Base-by-base conservation (phyloP, 2,797 vertebrate genomes). In the Forpus xanthops region DNA sequence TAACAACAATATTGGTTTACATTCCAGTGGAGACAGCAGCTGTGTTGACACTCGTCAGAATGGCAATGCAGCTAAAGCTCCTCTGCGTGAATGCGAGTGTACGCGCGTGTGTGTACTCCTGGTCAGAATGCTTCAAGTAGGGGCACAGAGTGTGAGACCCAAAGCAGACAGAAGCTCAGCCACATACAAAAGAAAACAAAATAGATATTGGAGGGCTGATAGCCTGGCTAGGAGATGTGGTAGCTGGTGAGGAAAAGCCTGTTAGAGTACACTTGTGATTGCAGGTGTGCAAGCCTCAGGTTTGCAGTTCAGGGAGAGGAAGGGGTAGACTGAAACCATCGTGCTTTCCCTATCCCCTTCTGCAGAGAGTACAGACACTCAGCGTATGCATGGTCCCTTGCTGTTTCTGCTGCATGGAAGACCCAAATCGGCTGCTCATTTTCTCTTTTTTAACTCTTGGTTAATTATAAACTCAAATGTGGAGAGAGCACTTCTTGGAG, bases 11-110 rank as follows among this genome's bases (percentile, higher is more conserved):
- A 97, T 97, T 97, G 96, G 97, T 97, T 98, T 97, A 98, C 98
- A 98, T 98, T 98, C 98, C 98, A 97, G 89, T 8, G 44, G 97
- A 97, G 97, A 97, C 96, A 95, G 96, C 97, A 98, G 98, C 98
- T 97, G 97, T 98, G 97, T 98, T 97, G 97, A 98, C 97, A 97
- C 96, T 96, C 78, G 31, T 94, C 93, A 89, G 97, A 96, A 94
- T 85, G 93, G 86, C 85, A 70, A 65, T 39, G 75, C 71, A 27
- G 91, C 71, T 55, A 75, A 85, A 87, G 53, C 80, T 65, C 27
- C 37, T 50, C 9, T 68, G 33, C 47, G 25, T 73, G 60, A 60
- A 68, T 64, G 79, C 17, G 56, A 6, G 53, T 2, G 39, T 8
- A 39, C 1, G 30, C 10, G 67, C 14, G 50, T 16, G 52, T 61